Conservation (phyloP, 2,113 vertebrate genomes). For the Ceyx cyanopectus region DNA sequence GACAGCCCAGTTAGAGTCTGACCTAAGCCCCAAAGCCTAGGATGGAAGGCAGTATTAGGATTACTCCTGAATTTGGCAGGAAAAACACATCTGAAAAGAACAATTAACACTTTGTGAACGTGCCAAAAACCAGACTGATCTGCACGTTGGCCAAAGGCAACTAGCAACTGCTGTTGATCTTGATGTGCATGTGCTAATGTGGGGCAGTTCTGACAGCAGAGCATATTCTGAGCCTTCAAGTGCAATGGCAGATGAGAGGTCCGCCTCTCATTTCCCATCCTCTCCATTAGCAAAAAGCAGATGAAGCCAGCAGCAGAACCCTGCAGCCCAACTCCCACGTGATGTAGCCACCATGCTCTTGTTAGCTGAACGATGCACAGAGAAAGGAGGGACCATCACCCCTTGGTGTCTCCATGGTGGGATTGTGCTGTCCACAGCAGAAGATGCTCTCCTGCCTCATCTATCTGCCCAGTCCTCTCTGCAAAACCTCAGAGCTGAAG, state of each 20-base stretch:
- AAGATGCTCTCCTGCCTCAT: neutral
- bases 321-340: neutral
- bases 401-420: neutral
- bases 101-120: slow-evolving; percentile 74
- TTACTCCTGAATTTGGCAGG: slow-evolving; percentile 70
- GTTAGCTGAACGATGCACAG: fast-evolving
- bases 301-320: slow-evolving; percentile 3
- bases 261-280: neutral
- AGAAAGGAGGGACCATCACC: neutral
- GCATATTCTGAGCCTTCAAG: slow-evolving; percentile 1
- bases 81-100: slow-evolving; percentile 64
- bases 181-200: neutral
- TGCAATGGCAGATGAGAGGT: neutral
- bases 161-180: slow-evolving; percentile 33
- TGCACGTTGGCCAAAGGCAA: slow-evolving; percentile 54
- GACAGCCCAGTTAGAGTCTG: neutral
- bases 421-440: neutral
- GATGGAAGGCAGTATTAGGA: slow-evolving; percentile 65
- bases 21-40: slow-evolving; percentile 64
- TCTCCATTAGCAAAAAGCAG: neutral
- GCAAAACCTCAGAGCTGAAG: neutral
- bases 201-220: neutral
- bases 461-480: neutral
- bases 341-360: neutral
- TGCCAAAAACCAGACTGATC: slow-evolving; percentile 56